A percentile compares a stretch with the other conserved stretches of the same genome.
Evolutionary conservation across 2,113 vertebrate genomes (phyloP).

Genomic region (Xyliphius kryptos): DNA sequence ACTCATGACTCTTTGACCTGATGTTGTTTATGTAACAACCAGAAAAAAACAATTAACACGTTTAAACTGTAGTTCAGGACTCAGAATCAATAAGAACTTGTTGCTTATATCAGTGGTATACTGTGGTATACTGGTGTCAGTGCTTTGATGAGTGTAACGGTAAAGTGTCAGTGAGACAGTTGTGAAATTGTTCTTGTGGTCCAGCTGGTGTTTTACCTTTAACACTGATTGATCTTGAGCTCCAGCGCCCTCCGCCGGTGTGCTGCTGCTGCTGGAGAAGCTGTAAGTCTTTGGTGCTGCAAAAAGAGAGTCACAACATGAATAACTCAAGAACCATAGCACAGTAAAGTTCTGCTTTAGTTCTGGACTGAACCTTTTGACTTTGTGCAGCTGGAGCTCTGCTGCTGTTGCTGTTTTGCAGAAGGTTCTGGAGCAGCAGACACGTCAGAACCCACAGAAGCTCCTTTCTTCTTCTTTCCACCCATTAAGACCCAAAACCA

Average conservation of each 20-base stretch:
- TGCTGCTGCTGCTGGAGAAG: conserved; percentile 61
- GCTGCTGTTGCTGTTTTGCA: conserved; percentile 49
- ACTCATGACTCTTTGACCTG: too few species aligned
- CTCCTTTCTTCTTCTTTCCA: conserved; percentile 85
- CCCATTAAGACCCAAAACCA: conserved; percentile 64
- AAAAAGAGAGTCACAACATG: background rate
- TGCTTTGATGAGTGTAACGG: too few species aligned
- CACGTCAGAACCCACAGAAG: conserved; percentile 34
- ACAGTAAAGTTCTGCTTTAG: too few species aligned
- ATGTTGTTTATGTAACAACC: too few species aligned
- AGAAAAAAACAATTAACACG: too few species aligned
- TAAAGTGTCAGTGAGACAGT: too few species aligned
- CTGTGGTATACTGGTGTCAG: too few species aligned
- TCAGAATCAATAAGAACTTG: too few species aligned
- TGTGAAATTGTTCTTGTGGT: too few species aligned
- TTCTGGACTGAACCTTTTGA: conserved; percentile 53
- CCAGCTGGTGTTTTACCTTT: conserved; percentile 63
- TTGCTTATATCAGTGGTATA: too few species aligned
- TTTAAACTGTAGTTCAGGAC: too few species aligned
- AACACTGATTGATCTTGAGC: conserved; percentile 84
- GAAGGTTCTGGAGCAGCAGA: conserved; percentile 48
- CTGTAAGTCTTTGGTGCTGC: conserved; percentile 93
- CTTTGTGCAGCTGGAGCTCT: conserved; percentile 50
- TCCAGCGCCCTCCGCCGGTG: conserved; percentile 67
- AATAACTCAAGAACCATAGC: too few species aligned